These are phyloP conservation scores for Ateles fusciceps DNA, from an alignment of 2,797 vertebrate genomes.

Conservation along the genomic window DNA sequence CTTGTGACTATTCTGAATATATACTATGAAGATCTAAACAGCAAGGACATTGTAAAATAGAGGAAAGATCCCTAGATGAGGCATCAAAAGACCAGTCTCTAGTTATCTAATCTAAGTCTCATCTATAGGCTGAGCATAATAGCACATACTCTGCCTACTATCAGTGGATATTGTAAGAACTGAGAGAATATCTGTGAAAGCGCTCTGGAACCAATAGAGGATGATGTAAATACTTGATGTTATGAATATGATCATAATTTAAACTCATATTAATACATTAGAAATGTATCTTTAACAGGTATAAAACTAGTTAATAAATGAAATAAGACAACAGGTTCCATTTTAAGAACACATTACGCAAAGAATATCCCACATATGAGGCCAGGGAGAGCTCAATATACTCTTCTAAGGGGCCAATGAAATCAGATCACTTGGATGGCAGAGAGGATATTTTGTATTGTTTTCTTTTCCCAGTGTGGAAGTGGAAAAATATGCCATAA, in stretches of 20 bases:
- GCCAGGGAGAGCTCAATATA: neutral
- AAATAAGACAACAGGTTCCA: slow-evolving; percentile 1
- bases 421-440: slow-evolving; percentile 27
- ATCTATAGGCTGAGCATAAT: neutral
- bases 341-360: slow-evolving; percentile 35
- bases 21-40: slow-evolving; percentile 13
- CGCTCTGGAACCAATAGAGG: neutral
- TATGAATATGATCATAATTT: neutral
- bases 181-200: neutral
- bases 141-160: neutral
- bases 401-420: slow-evolving; percentile 38
- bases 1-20: neutral
- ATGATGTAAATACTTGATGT: neutral
- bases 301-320: slow-evolving; percentile 35
- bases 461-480: slow-evolving; percentile 25
- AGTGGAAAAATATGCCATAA: neutral
- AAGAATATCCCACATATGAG: slow-evolving; percentile 8
- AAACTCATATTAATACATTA: slow-evolving; percentile 39
- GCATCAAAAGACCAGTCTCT: neutral
- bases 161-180: neutral
- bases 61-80: slow-evolving; percentile 8
- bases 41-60: slow-evolving; percentile 8
- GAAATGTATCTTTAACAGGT: slow-evolving; percentile 35
- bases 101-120: slow-evolving; percentile 18
- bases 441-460: slow-evolving; percentile 26